Base-by-base conservation (phyloP, 2,113 vertebrate species). In the Thomomys bottae region DNA sequence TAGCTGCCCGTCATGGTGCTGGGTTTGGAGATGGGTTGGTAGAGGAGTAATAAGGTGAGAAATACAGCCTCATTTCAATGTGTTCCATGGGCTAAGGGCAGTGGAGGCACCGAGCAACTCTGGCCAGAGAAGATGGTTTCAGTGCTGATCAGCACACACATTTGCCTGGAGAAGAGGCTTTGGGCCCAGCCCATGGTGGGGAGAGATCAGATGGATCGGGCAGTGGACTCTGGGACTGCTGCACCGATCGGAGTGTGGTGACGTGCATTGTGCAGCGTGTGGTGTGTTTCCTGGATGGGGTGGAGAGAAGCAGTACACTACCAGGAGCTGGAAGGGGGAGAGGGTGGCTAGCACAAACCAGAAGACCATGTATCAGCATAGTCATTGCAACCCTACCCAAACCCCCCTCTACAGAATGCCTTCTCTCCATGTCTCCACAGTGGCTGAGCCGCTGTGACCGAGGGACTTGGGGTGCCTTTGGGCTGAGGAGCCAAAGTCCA, bases 351-450 rank as follows among this genome's bases (percentile, higher is more conserved):
- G 26, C 84, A 8, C 45, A 63, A 66, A 6, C 45, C 63, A 14
- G 87, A 61, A 54, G 24, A 3, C 10, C 0, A 1, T 0, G n/a
- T n/a, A n/a, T 49, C 36, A n/a, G 73, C 63, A 18, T 28, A 36
- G 59, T 57, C 6, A 82, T 61, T 32, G 26, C 14, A 2, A 3
- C 45, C 17, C 11, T 2, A 0, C 26, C 17, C 8, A 8, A 54
- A 8, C 21, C 57, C 17, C 0, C 54, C 28, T 1, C 2, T 23
- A 2, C 15, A 10, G 20, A 5, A 34, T 71, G 5, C 38, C n/a
- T 54, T 28, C n/a, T 38, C 23, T 64, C 36, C 0, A 2, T 26
- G 9, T 8, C 26, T 17, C 10, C 34, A 20, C n/a, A n/a, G n/a
- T n/a, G n/a, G n/a, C n/a, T n/a, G n/a, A n/a, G n/a, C n/a, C n/a